Evolutionary conservation across 2,113 vertebrate species (phyloP).

Genomic region (Atherinomorus stipes): DNA sequence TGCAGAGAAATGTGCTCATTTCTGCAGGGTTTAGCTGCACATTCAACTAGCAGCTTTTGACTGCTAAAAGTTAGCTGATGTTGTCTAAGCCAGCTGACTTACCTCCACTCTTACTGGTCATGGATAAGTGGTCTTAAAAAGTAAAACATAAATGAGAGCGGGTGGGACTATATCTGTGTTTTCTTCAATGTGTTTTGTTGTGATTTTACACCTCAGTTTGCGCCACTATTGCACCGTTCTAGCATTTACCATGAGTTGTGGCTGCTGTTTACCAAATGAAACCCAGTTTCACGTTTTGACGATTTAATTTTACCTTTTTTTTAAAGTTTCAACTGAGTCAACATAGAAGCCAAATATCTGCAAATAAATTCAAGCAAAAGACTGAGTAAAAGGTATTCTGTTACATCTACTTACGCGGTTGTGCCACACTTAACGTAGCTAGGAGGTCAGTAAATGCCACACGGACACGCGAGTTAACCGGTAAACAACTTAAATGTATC

Average conservation of each 20-base stretch:
- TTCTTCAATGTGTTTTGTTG: no score
- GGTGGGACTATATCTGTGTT: not conserved
- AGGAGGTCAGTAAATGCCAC: slow-evolving; percentile 12
- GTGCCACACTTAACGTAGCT: not conserved
- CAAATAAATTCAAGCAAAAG: not conserved
- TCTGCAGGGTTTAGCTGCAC: no score
- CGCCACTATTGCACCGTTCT: not conserved
- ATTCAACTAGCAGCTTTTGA: no score
- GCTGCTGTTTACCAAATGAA: not conserved
- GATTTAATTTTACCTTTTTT: not conserved
- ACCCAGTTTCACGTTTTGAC: not conserved
- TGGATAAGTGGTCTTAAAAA: no score
- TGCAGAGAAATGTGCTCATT: no score
- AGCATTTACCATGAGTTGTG: not conserved
- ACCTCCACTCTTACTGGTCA: not conserved
- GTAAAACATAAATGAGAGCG: no score
- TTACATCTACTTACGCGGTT: not conserved
- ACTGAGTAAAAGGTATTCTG: not conserved
- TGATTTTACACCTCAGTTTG: no score
- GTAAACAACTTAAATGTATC: slow-evolving; percentile 31
- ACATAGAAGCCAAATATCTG: not conserved
- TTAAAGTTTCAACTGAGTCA: not conserved
- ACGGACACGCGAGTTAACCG: slow-evolving; percentile 29
- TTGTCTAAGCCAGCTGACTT: not conserved
- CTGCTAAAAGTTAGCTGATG: slow-evolving; percentile 1